phyloP scores from a whole-genome alignment of 2,888 invertebrate genomes.

The Dryomyza anilis region DNA sequence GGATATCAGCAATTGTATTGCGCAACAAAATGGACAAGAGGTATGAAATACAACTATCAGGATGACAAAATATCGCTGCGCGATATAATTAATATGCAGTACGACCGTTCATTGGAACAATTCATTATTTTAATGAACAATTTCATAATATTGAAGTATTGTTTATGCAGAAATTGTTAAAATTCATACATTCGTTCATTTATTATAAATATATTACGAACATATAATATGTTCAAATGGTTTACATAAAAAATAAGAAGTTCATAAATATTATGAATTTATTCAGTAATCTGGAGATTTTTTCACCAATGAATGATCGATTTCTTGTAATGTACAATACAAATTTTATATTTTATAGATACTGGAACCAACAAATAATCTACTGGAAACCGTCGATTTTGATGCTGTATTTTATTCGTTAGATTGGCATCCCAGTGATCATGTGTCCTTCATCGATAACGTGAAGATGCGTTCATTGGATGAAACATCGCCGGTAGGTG shows the following conservation, averaged over 20 bases:
- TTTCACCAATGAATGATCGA: no score
- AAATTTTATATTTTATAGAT: conserved; percentile 66
- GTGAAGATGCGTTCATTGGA: conserved; percentile 77
- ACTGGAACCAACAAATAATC: conserved; percentile 86
- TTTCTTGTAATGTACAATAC: no score
- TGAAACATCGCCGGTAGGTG: conserved; percentile 71
- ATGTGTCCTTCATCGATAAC: conserved; percentile 94
- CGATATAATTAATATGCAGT: no score
- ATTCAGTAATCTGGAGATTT: no score
- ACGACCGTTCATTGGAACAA: no score
- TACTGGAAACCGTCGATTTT: conserved; percentile 81
- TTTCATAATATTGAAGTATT: no score
- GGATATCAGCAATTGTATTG: conserved; percentile 90
- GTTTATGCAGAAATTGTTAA: neutral
- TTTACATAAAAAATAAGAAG: no score
- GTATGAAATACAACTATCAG: no score
- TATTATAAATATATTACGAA: neutral
- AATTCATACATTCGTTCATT: neutral
- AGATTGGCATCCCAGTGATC: conserved; percentile 91
- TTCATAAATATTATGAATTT: no score
- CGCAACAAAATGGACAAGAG: conserved; percentile 88
- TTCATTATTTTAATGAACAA: no score
- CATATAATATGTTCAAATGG: no score
- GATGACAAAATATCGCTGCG: no score
- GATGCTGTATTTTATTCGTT: conserved; percentile 90